Base-by-base conservation (phyloP, 2,113 vertebrate species). In the Romanogobio albipinnatus region DNA sequence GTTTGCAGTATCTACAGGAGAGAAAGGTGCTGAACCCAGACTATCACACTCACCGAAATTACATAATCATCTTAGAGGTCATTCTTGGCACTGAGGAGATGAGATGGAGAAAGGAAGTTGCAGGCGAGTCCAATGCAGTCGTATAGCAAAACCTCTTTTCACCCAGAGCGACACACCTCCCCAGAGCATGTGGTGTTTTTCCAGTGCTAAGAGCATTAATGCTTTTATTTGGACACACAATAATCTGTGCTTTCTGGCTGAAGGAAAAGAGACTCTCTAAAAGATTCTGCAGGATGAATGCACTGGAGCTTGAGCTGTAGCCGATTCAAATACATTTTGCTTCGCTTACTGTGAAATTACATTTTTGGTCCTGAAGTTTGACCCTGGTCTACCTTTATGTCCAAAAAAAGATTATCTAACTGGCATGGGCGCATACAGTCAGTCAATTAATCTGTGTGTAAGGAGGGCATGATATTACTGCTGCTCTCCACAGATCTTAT, bases 1-100 rank as follows among this genome's bases (percentile, higher is more conserved):
- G 6, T 80, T 80, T 47, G 58, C 36, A 80, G 9, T 47, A 80
- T 39, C 77, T 47, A 26, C 77, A 11, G n/a, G n/a, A n/a, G n/a
- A 62, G 22, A 76, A 85, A 87, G 81, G 51, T 36, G 22, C 39
- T 84, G 70, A 58, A 81, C 73, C 15, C 43, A 62, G 22, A 75
- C 70, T 81, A 85, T 80, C 45, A 81, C 76, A 47, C 83, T 24
- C 53, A 68, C 29, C 36, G 89, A 77, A 90, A 90, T 91, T 91
- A 93, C 89, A 88, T 92, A 92, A 94, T 94, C 88, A 83, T 90
- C 89, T 93, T 91, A 91, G 79, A 66, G 73, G 45, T 49, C 51
- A 86, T 77, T 75, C 43, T 47, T 70, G 80, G 64, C 43, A 0
- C 68, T 36, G 80, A 78, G n/a, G n/a, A 59, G 33, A 68, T 33